Evolutionary conservation across 2,797 vertebrate genomes (phyloP), one percentile per base, ranked within the genome.

Genomic region (Helostoma temminkii): DNA sequence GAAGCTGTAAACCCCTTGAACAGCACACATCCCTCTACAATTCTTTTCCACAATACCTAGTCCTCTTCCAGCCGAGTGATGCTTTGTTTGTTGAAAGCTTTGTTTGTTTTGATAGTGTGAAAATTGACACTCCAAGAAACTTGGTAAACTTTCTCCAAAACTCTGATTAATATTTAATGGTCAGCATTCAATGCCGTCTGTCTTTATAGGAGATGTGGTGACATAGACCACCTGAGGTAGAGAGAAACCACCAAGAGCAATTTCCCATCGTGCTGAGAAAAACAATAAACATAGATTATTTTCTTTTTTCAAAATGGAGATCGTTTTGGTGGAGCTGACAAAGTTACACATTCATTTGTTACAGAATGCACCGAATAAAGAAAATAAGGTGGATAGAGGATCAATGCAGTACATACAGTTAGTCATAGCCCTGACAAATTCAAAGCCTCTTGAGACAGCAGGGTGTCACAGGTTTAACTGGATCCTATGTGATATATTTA

Each of bases 131-230:
- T 68, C n/a, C 21, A 34, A 75, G 25, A 61, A n/a, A 32, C 63
- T 53, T 16, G n/a, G 45, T 34, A 59, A 49, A 64, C 54, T 70
- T 11, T 2, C 18, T 55, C 28, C 21, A 22, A 54, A 61, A 60
- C 32, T 52, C 43, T 65, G 43, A 69, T 74, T 59, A 64, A 71
- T 71, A 72, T 79, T 78, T 67, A 64, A 22, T 21, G 64, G 56
- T 62, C 50, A 39, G 49, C 0, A 5, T 46, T 57, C 48, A 25
- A 52, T 60, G 63, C 19, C 50, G 55, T 67, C 32, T 16, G 24
- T 5, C 10, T 74, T 64, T 48, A 47, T 14, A 32, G 21, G 19
- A 21, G 28, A 46, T 26, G 52, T 16, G 25, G 75, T 47, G 37
- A 43, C 0, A 19, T 25, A 2, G 50, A 48, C 21, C 72, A 54